These are phyloP conservation scores for Pangasius djambal DNA, from an alignment of 2,797 vertebrate species.

Conservation along the genomic window DNA sequence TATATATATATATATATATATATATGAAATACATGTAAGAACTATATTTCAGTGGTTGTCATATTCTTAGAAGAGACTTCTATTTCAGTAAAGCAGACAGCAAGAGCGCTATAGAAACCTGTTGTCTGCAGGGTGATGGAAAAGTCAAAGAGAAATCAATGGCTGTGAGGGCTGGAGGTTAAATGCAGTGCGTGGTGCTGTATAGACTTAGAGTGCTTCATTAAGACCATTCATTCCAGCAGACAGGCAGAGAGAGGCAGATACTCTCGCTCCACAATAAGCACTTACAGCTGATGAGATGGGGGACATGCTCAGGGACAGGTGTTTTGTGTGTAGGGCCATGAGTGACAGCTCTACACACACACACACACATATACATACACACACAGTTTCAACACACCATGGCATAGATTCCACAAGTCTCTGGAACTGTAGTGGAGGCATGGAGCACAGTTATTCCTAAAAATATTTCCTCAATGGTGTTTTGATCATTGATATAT, in stretches of 20 bases:
- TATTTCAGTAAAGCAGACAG: constrained; percentile 21
- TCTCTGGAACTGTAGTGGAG: background rate
- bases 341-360: constrained; percentile 29
- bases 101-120: background rate
- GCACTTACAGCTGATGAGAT: constrained; percentile 42
- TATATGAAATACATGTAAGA: background rate
- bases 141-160: constrained; percentile 37
- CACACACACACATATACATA: background rate
- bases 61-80: background rate
- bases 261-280: constrained; percentile 11
- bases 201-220: constrained; percentile 38
- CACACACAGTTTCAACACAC: background rate
- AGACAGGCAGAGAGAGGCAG: constrained; percentile 12
- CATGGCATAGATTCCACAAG: background rate
- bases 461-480: background rate
- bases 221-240: constrained; percentile 42
- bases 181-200: constrained; percentile 22
- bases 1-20: too few species aligned
- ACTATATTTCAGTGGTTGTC: background rate
- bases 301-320: constrained; percentile 28
- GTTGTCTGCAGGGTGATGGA: constrained; percentile 7
- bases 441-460: background rate
- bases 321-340: constrained; percentile 45
- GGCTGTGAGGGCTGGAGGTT: constrained; percentile 18
- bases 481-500: background rate